Percentiles rank a stretch among this genome's conserved stretches.
These are phyloP conservation scores for Pharmacophagus antenor DNA, from an alignment of 2,888 invertebrate genomes.

Conservation along the genomic window DNA sequence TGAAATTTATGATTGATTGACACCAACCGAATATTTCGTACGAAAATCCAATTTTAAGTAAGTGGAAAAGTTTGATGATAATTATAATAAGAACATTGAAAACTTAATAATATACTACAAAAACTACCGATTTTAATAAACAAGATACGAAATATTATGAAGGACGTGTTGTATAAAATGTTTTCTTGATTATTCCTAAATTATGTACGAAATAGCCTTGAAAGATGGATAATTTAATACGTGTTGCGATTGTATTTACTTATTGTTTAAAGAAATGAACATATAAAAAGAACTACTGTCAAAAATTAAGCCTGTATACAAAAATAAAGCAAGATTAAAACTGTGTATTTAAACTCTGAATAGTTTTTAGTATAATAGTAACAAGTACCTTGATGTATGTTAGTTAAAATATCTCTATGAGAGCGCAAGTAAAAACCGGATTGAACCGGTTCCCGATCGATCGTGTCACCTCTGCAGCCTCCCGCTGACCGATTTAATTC, in stretches of 20 bases:
- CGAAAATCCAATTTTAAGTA: neutral
- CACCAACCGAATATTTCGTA: slow-evolving; percentile 4
- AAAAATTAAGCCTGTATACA: too few species aligned
- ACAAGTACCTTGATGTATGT: neutral
- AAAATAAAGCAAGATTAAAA: too few species aligned
- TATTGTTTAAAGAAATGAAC: neutral
- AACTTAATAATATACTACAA: neutral
- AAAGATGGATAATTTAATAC: neutral
- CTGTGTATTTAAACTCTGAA: too few species aligned
- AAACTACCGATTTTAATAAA: neutral
- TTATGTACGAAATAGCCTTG: neutral
- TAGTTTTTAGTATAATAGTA: neutral
- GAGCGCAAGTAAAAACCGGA: slow-evolving; percentile 33
- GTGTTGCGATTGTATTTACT: neutral
- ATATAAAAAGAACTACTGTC: too few species aligned
- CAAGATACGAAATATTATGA: neutral
- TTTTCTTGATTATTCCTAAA: neutral
- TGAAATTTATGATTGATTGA: slow-evolving; percentile 54
- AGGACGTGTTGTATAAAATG: neutral
- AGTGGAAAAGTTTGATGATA: slow-evolving; percentile 5
- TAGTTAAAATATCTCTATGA: neutral
- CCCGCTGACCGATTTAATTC: slow-evolving; percentile 77
- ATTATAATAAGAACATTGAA: neutral
- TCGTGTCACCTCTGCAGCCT: slow-evolving; percentile 50
- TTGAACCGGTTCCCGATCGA: slow-evolving; percentile 60